phyloP scores from a whole-genome alignment of 2,797 vertebrate species.

The Spatula versicolor region DNA sequence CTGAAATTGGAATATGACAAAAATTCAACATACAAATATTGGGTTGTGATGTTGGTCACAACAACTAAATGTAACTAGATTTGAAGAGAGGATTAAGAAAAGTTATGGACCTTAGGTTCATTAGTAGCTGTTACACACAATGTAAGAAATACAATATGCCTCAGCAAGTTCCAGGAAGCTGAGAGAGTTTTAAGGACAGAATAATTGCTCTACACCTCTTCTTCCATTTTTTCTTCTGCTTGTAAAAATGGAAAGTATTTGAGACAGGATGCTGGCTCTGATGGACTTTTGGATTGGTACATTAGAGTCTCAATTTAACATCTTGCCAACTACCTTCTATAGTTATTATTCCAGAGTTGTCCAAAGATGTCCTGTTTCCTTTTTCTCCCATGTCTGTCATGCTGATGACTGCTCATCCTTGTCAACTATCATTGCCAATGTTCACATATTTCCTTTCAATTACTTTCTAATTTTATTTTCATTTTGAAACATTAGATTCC shows the following conservation, averaged over 20 bases:
- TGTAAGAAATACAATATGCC: neutral
- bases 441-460: neutral
- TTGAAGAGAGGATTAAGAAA: conserved; percentile 1
- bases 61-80: neutral
- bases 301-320: neutral
- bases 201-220: conserved; percentile 15
- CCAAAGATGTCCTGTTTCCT: neutral
- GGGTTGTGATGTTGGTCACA: neutral
- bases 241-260: conserved; percentile 5
- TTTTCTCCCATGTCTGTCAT: neutral
- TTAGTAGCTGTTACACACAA: conserved; percentile 6
- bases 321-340: neutral
- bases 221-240: neutral
- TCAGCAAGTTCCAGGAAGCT: conserved; percentile 8
- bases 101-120: neutral
- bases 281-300: neutral
- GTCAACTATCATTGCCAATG: neutral
- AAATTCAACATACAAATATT: neutral
- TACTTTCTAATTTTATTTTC: neutral
- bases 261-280: neutral
- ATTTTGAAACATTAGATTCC: neutral
- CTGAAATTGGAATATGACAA: neutral
- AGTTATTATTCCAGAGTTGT: neutral
- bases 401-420: rapidly evolving
- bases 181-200: neutral